A percentile compares a stretch with the other conserved stretches of the same genome.
phyloP scores from a whole-genome alignment of 2,113 vertebrate species.

The Silurus asotus region DNA sequence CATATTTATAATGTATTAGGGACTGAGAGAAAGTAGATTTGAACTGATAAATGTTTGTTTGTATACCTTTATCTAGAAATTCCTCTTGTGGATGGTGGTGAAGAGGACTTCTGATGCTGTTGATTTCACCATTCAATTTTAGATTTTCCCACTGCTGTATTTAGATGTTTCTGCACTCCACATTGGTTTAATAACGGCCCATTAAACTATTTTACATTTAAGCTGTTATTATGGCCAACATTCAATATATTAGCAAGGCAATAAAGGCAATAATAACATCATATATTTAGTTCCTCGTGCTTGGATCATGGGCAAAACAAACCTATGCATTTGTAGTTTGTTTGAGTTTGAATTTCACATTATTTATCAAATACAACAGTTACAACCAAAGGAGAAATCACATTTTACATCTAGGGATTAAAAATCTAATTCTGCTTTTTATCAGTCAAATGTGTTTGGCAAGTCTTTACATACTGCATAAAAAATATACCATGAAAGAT shows the following conservation, averaged over 20 bases:
- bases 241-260: constrained; percentile 20
- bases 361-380: constrained; percentile 33
- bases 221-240: constrained; percentile 13
- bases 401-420: constrained; percentile 2
- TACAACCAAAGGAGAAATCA: constrained; percentile 36
- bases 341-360: constrained; percentile 28
- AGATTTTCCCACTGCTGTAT: constrained; percentile 23
- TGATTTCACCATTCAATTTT: constrained; percentile 9
- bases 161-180: constrained; percentile 30
- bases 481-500: constrained; percentile 2
- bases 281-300: neutral
- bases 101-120: constrained; percentile 51
- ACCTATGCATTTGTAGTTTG: constrained; percentile 47
- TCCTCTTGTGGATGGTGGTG: constrained; percentile 81
- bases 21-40: neutral
- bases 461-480: constrained; percentile 33
- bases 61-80: constrained; percentile 73
- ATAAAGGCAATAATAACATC: constrained; percentile 44
- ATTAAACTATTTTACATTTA: constrained; percentile 15
- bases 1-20: neutral
- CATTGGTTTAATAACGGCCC: constrained; percentile 1
- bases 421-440: constrained; percentile 14
- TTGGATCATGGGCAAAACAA: constrained; percentile 25
- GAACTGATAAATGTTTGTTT: constrained; percentile 21
- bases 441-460: constrained; percentile 22